These are phyloP conservation scores for Acronicta aceris DNA, from an alignment of 2,888 invertebrate genomes.

Conservation along the genomic window DNA sequence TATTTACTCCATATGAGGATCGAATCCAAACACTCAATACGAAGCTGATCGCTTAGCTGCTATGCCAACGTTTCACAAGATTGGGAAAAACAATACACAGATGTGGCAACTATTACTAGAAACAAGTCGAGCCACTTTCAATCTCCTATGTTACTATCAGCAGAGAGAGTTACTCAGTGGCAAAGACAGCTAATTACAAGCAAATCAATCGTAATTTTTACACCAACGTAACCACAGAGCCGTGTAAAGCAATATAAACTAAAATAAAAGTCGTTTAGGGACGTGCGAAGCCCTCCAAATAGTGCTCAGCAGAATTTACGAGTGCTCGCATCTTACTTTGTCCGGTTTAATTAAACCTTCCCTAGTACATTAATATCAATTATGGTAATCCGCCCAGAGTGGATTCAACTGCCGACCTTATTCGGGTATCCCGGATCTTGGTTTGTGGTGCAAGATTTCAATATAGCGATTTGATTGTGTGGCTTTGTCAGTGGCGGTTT, in stretches of 20 bases:
- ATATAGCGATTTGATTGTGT: slow-evolving; percentile 51
- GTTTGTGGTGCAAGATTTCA: slow-evolving; percentile 56
- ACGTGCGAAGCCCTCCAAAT: slow-evolving; percentile 54
- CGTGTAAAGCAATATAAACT: slow-evolving; percentile 46
- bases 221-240: slow-evolving; percentile 19
- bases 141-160: no score
- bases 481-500: background rate
- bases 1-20: no score
- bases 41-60: no score
- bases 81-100: no score
- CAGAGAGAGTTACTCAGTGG: background rate
- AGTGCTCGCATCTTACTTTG: slow-evolving; percentile 71
- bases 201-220: slow-evolving; percentile 42
- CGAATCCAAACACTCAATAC: no score
- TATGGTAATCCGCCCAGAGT: slow-evolving; percentile 79
- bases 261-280: slow-evolving; percentile 58
- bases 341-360: slow-evolving; percentile 82
- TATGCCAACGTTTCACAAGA: no score
- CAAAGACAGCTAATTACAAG: slow-evolving; percentile 29
- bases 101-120: no score
- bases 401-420: slow-evolving; percentile 74
- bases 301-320: slow-evolving; percentile 67
- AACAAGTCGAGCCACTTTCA: no score
- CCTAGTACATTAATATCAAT: slow-evolving; percentile 83
- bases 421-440: slow-evolving; percentile 55